Conservation (phyloP, 2,113 vertebrate genomes). For the Gambusia affinis region DNA sequence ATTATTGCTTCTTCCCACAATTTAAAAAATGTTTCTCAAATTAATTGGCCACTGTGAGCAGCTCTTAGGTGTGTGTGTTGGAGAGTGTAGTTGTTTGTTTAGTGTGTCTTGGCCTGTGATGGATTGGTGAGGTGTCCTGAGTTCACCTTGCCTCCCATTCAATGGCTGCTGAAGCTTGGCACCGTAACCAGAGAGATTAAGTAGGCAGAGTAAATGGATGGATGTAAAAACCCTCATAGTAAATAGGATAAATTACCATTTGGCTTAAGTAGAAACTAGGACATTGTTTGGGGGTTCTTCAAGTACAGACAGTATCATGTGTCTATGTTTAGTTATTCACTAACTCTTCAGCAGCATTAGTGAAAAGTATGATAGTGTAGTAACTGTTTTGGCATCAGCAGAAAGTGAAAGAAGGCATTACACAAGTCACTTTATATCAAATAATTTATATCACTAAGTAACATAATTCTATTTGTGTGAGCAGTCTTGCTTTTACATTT, state of each 20-base stretch:
- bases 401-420: background rate
- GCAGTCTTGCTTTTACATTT: too few species aligned
- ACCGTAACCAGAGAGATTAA: background rate
- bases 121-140: too few species aligned
- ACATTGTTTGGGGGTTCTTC: constrained; percentile 5
- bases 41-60: too few species aligned
- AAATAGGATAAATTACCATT: background rate
- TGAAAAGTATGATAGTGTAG: background rate
- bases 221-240: too few species aligned
- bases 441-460: background rate
- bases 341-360: background rate
- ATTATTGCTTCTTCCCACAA: too few species aligned
- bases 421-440: background rate
- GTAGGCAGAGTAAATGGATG: background rate
- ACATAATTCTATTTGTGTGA: too few species aligned
- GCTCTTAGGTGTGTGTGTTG: too few species aligned
- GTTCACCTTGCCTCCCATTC: too few species aligned
- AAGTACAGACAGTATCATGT: constrained; percentile 3
- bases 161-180: background rate
- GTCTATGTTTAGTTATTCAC: background rate
- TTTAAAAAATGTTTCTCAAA: too few species aligned
- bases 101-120: too few species aligned
- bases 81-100: too few species aligned
- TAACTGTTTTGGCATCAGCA: background rate
- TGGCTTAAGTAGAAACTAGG: background rate